Base-by-base conservation (phyloP, 64 coral and sea anemone genomes). In the Montipora foliosa region DNA sequence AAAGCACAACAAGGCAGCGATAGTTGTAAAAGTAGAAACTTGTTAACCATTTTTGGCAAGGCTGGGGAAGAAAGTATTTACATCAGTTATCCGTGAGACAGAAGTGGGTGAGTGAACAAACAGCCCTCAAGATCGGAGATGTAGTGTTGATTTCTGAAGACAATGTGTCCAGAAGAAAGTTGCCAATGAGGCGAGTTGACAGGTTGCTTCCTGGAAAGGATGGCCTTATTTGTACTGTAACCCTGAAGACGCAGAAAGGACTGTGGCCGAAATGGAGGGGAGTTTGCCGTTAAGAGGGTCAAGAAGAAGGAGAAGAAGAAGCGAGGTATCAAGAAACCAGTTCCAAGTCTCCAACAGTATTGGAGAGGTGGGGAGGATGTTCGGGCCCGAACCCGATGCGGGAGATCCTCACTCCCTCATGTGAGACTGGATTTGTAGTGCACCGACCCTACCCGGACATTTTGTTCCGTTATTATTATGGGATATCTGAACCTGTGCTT, bases 61-160 rank as follows among this genome's bases (percentile, higher is more conserved):
- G 79, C 53, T 47, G 78, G 78, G 0, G 76, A 47, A 3, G 37
- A 78, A 44, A 89, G 60, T 89, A 79, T 15, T 6, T 89, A 6
- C 72, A 58, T 44, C 72, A 77, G 61, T 55, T 89, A 16, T 48
- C 61, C 47, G 53, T 89, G 3, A 76, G 90, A 50, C 6, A 79
- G 5, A 92, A 92, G 37, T 92, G 90, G 90, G 22, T 75, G 10
- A 66, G 11, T 8, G 52, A 78, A 78, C 57, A 87, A 49, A 25
- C 75, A 37, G 21, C 82, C 0, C 49, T 87, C 16, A 53, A 53
- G 51, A 53, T 53, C 51, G 51, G 51, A 53, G 51, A 53, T 53
- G 67, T 83, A 60, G 84, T 88, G 12, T 21, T 93, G 37, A 93
- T 93, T 20, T 77, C 83, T 73, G 84, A 88, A 67, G 92, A 93